phyloP scores from a whole-genome alignment of 2,113 vertebrate genomes.

The Ceyx melanurus region DNA sequence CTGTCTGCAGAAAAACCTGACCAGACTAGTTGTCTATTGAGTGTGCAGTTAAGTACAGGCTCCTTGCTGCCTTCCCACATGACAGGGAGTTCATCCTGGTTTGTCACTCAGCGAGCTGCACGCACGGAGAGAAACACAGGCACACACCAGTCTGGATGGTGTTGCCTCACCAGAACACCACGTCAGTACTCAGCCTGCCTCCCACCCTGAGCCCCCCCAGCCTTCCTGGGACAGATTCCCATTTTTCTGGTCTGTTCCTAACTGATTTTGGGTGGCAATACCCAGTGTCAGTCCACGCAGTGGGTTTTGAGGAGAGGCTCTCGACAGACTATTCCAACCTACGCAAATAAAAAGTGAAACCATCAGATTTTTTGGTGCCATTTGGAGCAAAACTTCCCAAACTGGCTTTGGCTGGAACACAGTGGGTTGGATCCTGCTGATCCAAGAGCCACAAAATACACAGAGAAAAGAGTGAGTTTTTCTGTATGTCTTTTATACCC shows the following conservation, averaged over 20 bases:
- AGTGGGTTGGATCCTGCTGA: neutral
- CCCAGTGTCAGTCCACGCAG: accelerated
- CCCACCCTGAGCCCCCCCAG: neutral
- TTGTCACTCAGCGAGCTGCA: neutral
- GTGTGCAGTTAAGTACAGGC: neutral
- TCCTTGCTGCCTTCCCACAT: neutral
- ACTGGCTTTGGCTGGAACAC: neutral
- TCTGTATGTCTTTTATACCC: neutral
- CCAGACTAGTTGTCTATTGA: neutral
- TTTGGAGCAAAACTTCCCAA: neutral
- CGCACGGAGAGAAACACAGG: neutral
- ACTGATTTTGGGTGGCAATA: neutral
- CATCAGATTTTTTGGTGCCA: accelerated
- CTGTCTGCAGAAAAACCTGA: neutral
- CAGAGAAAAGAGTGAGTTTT: neutral
- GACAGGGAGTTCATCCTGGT: neutral
- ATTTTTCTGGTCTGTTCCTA: neutral
- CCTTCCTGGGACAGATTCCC: neutral
- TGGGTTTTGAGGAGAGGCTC: neutral
- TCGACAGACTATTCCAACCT: neutral
- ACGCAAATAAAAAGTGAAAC: neutral
- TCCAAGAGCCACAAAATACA: neutral
- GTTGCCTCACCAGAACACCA: neutral
- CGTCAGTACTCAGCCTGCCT: accelerated
- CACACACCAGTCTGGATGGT: accelerated